Evolutionary conservation across 2,797 vertebrate genomes (phyloP), one percentile per base, ranked within the genome.

Genomic region (Denticeps clupeoides): DNA sequence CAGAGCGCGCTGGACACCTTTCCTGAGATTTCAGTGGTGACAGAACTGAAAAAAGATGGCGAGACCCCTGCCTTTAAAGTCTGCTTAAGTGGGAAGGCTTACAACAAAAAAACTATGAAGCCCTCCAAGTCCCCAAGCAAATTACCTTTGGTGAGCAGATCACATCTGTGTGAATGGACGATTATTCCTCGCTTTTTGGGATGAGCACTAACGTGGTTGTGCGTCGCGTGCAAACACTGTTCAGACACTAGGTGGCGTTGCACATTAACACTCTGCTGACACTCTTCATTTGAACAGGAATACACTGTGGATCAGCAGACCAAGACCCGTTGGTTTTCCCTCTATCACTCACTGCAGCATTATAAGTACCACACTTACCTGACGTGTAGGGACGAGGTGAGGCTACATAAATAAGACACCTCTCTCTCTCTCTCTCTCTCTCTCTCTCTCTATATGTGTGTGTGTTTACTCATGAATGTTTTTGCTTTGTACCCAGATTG

Each of bases 341-440:
- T 99, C 25, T 99, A 97, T 83, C 95, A 99, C 69, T 91, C 95
- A 67, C 83, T 99, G 64, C 93, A 97, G 73, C 93, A 99, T 83
- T 99, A 96, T 82, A 99, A 99, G 78, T 97, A 97, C 60, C 95
- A 97, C 73, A 93, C 92, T 45, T 99, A 94, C 82, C 86, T 96
- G 66, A 87, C 87, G 60, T 99, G 93, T 82, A 94, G 91, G 79
- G 87, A 97, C 19, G 88, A 97, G 93, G 95, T 97, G 74, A 78
- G 86, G 44, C 41, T n/a, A n/a, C n/a, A n/a, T n/a, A n/a, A n/a
- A n/a, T n/a, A n/a, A n/a, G n/a, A n/a, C n/a, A n/a, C n/a, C n/a
- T n/a, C n/a, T n/a, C n/a, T n/a, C n/a, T n/a, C n/a, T n/a, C n/a
- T n/a, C n/a, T n/a, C n/a, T n/a, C n/a, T n/a, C n/a, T n/a, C n/a